Evolutionary conservation across 2,888 invertebrate genomes (phyloP).

Genomic region (Mylabris sibirica): DNA sequence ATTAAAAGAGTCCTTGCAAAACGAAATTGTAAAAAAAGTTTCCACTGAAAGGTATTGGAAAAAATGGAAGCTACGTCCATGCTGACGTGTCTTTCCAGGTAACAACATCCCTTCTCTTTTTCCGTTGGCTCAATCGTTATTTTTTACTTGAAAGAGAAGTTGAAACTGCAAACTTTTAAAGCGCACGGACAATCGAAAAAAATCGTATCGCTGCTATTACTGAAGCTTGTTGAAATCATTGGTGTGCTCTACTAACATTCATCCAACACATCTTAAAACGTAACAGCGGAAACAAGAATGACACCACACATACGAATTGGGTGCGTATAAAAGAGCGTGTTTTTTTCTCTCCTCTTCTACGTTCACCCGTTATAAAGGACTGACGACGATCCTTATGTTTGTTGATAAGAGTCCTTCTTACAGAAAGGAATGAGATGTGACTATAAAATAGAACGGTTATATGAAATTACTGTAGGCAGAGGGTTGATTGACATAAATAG

Average conservation of each 20-base stretch:
- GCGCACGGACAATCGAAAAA: background rate
- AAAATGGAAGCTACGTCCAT: no score
- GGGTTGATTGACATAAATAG: background rate
- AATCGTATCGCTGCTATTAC: background rate
- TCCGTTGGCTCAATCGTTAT: background rate
- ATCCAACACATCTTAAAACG: background rate
- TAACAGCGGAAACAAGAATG: background rate
- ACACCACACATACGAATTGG: background rate
- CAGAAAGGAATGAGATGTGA: background rate
- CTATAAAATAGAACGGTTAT: background rate
- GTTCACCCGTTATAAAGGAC: background rate
- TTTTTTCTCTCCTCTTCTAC: background rate
- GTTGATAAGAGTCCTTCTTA: background rate
- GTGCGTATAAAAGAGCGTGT: background rate
- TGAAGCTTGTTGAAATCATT: background rate
- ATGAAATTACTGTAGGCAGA: background rate
- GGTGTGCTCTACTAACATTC: background rate
- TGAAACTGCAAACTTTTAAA: background rate
- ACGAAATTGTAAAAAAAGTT: no score
- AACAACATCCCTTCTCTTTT: background rate
- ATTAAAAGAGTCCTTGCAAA: no score
- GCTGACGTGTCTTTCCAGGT: no score
- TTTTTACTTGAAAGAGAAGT: no score
- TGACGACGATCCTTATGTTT: background rate
- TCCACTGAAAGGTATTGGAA: no score